Conservation (phyloP, 2,888 invertebrate genomes). For the Spatulosminthurus flaviceps region DNA sequence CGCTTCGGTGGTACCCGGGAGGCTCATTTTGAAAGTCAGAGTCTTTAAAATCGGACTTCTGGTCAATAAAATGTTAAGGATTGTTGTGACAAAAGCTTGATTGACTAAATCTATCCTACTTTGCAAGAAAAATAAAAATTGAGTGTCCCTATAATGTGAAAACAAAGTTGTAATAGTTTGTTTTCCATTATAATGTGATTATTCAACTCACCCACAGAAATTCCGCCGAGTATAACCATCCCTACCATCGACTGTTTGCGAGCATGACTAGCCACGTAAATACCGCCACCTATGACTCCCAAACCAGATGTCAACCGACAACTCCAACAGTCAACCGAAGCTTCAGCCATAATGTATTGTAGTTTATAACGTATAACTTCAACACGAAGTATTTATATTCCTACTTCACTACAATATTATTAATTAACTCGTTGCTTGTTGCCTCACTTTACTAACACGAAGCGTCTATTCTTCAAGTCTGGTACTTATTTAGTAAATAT, state of each 20-base stretch:
- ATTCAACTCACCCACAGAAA: conserved; percentile 27
- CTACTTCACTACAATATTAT: background rate
- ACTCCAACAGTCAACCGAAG: conserved; percentile 19
- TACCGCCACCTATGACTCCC: conserved; percentile 36
- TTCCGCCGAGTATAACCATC: background rate
- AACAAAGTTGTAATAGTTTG: background rate
- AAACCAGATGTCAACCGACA: conserved; percentile 41
- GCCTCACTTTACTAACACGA: too few relatives aligned
- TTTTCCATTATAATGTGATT: background rate
- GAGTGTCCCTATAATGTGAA: too few relatives aligned
- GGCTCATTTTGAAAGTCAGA: too few relatives aligned
- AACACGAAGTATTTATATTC: background rate
- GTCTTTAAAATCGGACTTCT: too few relatives aligned
- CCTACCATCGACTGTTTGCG: conserved; percentile 29
- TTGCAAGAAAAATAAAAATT: too few relatives aligned
- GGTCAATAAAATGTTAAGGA: too few relatives aligned
- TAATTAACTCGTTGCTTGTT: too few relatives aligned
- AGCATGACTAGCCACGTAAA: conserved; percentile 36
- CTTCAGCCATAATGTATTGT: background rate
- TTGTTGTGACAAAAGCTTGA: too few relatives aligned
- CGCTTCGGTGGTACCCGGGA: too few relatives aligned
- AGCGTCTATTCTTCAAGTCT: too few relatives aligned
- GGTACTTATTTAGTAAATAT: too few relatives aligned
- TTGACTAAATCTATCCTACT: too few relatives aligned
- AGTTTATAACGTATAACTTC: background rate